Evolutionary conservation across 2,113 vertebrate genomes (phyloP), one percentile per base, ranked within the genome.

Genomic region (Cololabis saira): DNA sequence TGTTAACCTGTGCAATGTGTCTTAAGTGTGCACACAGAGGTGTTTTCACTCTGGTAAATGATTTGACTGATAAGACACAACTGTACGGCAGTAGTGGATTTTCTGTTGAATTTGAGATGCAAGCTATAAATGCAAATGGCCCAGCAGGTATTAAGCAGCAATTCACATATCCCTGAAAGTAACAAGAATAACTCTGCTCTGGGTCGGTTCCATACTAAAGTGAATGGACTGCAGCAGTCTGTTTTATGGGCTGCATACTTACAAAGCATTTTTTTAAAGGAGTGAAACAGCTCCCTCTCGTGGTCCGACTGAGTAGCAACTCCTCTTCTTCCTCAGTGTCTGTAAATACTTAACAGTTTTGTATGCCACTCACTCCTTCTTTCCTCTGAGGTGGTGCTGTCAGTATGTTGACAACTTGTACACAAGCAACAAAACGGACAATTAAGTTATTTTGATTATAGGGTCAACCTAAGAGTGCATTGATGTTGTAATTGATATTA

Each of bases 281-380:
- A 78, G 48, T 10, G 55, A 70, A 81, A 83, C 45, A 57, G 4
- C 70, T 40, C 77, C 80, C 69, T 44, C 83, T 85, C 44, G 80
- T 86, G 85, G 83, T 51, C 76, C 55, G 8, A 41, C 40, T 44
- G 18, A 57, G 65, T 41, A 76, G 27, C 53, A 67, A 47, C 60
- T 8, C 12, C 22, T 44, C 41, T 24, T 61, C 22, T 12, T 16
- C n/a, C 44, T 52, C 19, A 24, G 15, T 57, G 57, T 62, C 43
- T 76, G 5, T 58, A 27, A 54, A 40, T 37, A 71, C 51, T 24
- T 40, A 40, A 21, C n/a, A 15, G 2, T 51, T 1, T 37, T 37
- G 5, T 24, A 24, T 13, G 41, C 40, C 24, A n/a, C 61, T 64
- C n/a, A 43, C 51, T 62, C 42, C 45, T 60, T n/a, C 49, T 37